Conservation (phyloP, 2,113 vertebrate species). For the Thryonomys swinderianus region DNA sequence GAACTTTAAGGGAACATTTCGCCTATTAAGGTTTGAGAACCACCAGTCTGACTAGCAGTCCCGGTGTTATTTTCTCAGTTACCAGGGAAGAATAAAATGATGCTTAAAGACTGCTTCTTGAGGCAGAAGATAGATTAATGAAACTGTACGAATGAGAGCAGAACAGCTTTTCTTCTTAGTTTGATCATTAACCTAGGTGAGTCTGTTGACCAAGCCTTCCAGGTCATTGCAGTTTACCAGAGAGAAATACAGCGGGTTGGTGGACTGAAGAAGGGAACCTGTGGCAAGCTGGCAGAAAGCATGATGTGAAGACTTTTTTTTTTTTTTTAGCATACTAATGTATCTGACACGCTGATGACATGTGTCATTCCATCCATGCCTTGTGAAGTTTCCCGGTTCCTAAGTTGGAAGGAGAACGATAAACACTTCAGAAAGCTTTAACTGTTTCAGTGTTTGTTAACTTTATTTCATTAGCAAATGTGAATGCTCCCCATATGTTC, state of each 20-base stretch:
- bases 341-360: background rate
- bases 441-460: background rate
- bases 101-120: background rate
- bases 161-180: slow-evolving; percentile 30
- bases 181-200: slow-evolving; percentile 20
- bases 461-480: background rate
- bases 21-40: slow-evolving; percentile 2
- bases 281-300: background rate
- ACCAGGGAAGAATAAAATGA: background rate
- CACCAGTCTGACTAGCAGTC: background rate
- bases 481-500: background rate
- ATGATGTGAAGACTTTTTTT: background rate
- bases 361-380: background rate
- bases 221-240: background rate
- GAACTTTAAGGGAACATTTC: background rate
- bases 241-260: background rate
- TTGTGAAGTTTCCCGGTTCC: background rate
- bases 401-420: background rate
- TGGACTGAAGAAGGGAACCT: background rate
- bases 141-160: background rate
- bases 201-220: background rate
- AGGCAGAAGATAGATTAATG: slow-evolving; percentile 6
- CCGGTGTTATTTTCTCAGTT: background rate
- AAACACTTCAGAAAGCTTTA: background rate
- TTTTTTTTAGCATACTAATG: too few species aligned